A percentile compares a stretch with the other conserved stretches of the same genome.
Evolutionary conservation across 2,888 invertebrate species (phyloP).

Genomic region (Dorcus hopei): DNA sequence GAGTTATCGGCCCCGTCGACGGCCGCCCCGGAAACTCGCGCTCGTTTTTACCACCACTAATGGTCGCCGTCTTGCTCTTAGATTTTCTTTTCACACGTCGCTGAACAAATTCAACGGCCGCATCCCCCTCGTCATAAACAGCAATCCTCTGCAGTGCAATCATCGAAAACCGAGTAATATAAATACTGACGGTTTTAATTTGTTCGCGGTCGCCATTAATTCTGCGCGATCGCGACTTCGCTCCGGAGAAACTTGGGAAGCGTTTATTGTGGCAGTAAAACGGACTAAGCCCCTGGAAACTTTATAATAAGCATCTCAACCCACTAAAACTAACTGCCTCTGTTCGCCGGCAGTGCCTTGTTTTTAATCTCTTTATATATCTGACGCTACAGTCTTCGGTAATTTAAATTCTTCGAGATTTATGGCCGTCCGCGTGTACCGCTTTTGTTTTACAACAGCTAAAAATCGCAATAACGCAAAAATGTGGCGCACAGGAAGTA

Average conservation of each 20-base stretch:
- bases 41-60: conserved; percentile 30
- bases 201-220: conserved; percentile 39
- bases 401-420: conserved; percentile 37
- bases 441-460: conserved; percentile 25
- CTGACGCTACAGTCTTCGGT: conserved; percentile 27
- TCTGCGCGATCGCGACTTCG: conserved; percentile 31
- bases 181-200: conserved; percentile 35
- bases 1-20: conserved; percentile 34
- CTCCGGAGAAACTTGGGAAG: conserved; percentile 28
- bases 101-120: conserved; percentile 18
- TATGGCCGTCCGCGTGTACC: conserved; percentile 25
- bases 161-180: conserved; percentile 20
- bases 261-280: conserved; percentile 42
- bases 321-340: conserved; percentile 27
- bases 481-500: conserved; percentile 21
- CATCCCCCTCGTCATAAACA: background rate
- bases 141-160: conserved; percentile 12
- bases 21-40: conserved; percentile 27
- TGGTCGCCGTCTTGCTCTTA: conserved; percentile 23
- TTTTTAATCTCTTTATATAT: conserved; percentile 42
- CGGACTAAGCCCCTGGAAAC: conserved; percentile 38
- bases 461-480: conserved; percentile 29
- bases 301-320: conserved; percentile 39
- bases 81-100: conserved; percentile 24
- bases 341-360: conserved; percentile 26